Conservation (phyloP, 2,888 invertebrate species). For the Oasisia sp. region DNA sequence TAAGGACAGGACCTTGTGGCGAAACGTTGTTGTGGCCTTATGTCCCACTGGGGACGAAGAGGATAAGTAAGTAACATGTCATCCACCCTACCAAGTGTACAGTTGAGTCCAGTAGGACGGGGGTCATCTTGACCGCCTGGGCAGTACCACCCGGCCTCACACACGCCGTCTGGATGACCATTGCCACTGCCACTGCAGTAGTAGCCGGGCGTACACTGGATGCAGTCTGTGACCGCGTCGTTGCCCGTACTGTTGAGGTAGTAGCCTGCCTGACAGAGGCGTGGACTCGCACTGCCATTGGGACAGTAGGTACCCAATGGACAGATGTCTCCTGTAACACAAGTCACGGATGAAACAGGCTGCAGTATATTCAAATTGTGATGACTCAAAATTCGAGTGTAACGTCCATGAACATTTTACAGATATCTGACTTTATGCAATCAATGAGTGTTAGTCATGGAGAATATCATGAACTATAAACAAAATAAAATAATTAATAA, state of each 20-base stretch:
- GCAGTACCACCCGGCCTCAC: conserved; percentile 59
- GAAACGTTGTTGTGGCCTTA: too few relatives aligned
- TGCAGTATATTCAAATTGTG: too few relatives aligned
- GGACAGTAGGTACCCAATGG: conserved; percentile 58
- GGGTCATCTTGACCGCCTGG: conserved; percentile 55
- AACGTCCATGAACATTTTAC: too few relatives aligned
- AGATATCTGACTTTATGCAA: too few relatives aligned
- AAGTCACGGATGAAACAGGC: background rate
- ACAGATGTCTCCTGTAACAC: conserved; percentile 53
- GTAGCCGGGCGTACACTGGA: conserved; percentile 44
- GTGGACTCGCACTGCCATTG: conserved; percentile 48
- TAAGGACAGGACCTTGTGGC: too few relatives aligned
- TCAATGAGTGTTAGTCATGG: too few relatives aligned
- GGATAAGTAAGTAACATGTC: too few relatives aligned
- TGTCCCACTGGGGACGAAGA: too few relatives aligned
- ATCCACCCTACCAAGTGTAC: conserved; percentile 49
- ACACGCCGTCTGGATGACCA: conserved; percentile 50
- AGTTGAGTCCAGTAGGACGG: conserved; percentile 52
- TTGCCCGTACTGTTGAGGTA: conserved; percentile 46
- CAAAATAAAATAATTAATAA: too few relatives aligned
- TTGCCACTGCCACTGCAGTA: conserved; percentile 57
- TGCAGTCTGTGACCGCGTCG: conserved; percentile 42
- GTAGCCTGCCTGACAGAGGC: conserved; percentile 47
- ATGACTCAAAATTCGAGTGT: too few relatives aligned
- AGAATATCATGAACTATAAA: too few relatives aligned